Evolutionary conservation across 2,797 vertebrate species (phyloP).

Genomic region (Xenentodon cancila): DNA sequence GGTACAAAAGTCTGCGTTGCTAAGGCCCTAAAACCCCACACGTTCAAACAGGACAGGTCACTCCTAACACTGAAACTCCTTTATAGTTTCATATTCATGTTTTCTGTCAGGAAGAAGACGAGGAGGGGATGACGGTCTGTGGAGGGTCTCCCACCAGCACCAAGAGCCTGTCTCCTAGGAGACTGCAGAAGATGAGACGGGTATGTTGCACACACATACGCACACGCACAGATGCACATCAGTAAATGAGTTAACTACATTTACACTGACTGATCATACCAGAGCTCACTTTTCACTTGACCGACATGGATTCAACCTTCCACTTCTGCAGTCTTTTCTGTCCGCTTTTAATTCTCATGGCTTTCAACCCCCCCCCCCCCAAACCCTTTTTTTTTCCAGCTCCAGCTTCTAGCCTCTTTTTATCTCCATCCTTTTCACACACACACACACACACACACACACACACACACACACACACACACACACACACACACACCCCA

Average conservation of each 20-base stretch:
- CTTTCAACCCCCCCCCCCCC: too few species aligned
- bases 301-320: slow-evolving; percentile 46
- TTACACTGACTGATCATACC: slow-evolving; percentile 48
- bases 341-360: slow-evolving; percentile 31
- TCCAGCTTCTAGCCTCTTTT: slow-evolving; percentile 9
- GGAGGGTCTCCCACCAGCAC: slow-evolving; percentile 86
- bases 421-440: slow-evolving; percentile 3
- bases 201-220: slow-evolving; percentile 64
- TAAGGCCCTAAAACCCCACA: background rate
- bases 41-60: background rate
- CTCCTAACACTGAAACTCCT: slow-evolving; percentile 1
- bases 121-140: slow-evolving; percentile 77
- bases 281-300: slow-evolving; percentile 51
- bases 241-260: slow-evolving; percentile 59
- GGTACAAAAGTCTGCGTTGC: slow-evolving; percentile 1
- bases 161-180: slow-evolving; percentile 85
- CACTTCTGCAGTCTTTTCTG: slow-evolving; percentile 35
- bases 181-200: slow-evolving; percentile 82
- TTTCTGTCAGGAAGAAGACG: slow-evolving; percentile 88
- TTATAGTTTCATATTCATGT: slow-evolving; percentile 16
- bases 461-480: too few species aligned
- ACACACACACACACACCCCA: background rate
- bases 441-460: too few species aligned
- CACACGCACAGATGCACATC: slow-evolving; percentile 46
- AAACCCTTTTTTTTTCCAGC: background rate